Evolutionary conservation across 2,113 vertebrate genomes (phyloP), one percentile per base, ranked within the genome.

Genomic region (Rhabdornis inornatus): DNA sequence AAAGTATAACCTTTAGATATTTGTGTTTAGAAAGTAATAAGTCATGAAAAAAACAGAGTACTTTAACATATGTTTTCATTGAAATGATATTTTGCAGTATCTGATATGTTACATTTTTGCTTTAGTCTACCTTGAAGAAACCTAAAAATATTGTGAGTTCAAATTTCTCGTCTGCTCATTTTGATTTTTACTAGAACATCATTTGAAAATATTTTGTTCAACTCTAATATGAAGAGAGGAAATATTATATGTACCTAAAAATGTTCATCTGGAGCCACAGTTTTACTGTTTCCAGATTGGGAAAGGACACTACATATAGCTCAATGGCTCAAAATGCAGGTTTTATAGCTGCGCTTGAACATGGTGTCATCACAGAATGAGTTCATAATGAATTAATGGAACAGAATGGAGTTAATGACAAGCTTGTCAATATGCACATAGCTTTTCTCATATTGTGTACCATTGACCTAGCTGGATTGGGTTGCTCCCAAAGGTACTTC

Each of bases 371-470:
- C 28, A 97, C 95, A 44, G 98, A 99, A 84, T 78, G 98, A 90
- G 97, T 97, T 74, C 98, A 99, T 91, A 92, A 89, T 2, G 89
- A 99, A 68, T 98, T 99, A 72, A 99, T 99, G 98, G 94, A 97
- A 68, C 97, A 87, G 69, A 70, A 98, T 12, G 98, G 98, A 25
- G 96, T 99, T 63, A 99, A 99, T 94, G 98, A 97, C 53, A 98
- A 96, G 12, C 96, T 99, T 47, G 98, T 99, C 79, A 98, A 96
- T 40, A 98, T 97, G 96, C 98, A 99, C 98, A 98, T 97, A 94
- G 7, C 9, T 86, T 82, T 57, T 59, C 39, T 59, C 22, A 25
- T 44, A 19, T 8, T 65, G 15, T 40, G 21, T 53, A 61, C 33
- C 60, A 15, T 23, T 49, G 57, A 49, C 6, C n/a, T 55, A 52